Percentiles rank a stretch among this genome's conserved stretches.
Evolutionary conservation across 1,140 invertebrate species (phyloP).

Genomic region (Tetranychus cinnabarinus): DNA sequence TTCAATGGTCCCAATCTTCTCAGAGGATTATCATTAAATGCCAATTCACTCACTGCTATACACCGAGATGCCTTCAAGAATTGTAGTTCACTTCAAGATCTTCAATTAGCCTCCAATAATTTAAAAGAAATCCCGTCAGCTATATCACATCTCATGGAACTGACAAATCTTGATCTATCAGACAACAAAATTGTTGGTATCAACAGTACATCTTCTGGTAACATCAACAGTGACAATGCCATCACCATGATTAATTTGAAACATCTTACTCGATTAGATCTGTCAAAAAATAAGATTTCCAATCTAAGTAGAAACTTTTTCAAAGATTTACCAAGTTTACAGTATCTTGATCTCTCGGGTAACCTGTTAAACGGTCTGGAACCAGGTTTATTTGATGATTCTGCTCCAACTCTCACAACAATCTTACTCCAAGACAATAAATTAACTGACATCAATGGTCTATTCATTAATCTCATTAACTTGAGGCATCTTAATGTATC

Average conservation of each 20-base stretch:
- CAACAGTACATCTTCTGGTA: slow-evolving; percentile 18
- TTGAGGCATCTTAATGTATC: slow-evolving; percentile 72
- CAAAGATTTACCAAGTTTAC: slow-evolving; percentile 47
- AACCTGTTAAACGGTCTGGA: slow-evolving; percentile 58
- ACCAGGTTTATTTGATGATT: slow-evolving; percentile 47
- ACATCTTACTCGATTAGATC: slow-evolving; percentile 47
- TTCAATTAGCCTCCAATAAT: slow-evolving; percentile 57
- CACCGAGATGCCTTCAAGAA: slow-evolving; percentile 57
- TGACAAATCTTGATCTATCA: slow-evolving; percentile 51
- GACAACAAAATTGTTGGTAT: slow-evolving; percentile 50
- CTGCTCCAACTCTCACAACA: slow-evolving; percentile 48
- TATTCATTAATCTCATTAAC: slow-evolving; percentile 54
- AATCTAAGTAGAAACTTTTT: slow-evolving; percentile 53
- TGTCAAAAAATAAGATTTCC: slow-evolving; percentile 66
- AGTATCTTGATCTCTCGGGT: slow-evolving; percentile 63
- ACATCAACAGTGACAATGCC: no score
- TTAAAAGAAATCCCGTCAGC: slow-evolving; percentile 44
- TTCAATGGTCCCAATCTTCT: slow-evolving; percentile 53
- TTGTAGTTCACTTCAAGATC: slow-evolving; percentile 46
- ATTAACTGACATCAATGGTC: slow-evolving; percentile 52
- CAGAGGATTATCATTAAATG: slow-evolving; percentile 47
- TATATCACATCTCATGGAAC: slow-evolving; percentile 41
- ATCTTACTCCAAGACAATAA: slow-evolving; percentile 62
- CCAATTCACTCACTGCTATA: slow-evolving; percentile 45
- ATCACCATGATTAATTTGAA: slow-evolving; percentile 24